Evolutionary conservation across 2,113 vertebrate species (phyloP), one percentile per base, ranked within the genome.

Genomic region (Vireo altiloquus): DNA sequence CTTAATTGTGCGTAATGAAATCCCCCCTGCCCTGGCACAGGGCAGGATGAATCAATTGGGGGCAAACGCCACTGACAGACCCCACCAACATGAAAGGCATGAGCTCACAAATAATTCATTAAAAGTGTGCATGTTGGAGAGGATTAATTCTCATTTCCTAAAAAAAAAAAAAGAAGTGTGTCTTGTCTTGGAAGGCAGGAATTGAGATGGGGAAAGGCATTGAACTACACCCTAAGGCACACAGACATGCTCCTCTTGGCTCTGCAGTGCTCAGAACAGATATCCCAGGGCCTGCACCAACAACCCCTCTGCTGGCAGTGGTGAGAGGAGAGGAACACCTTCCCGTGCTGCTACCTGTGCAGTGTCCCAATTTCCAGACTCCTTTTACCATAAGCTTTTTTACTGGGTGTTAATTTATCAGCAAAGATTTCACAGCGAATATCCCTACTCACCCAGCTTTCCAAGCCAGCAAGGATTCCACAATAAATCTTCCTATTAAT

Each of bases 71-170:
- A 8, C 79, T 71, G 90, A 94, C 76, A 92, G 75, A 94, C 59
- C 56, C 60, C 68, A 61, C 69, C 8, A 19, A 47, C 79, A 75
- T 49, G 83, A 92, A 92, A 95, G 84, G 52, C 4, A 18, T 11
- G 75, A 75, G 37, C 61, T 77, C 77, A 66, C 72, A 71, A 94
- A 98, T 76, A 77, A 95, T 95, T 95, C 80, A 64, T 89, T 56
- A 25, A 53, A 95, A 75, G 72, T 22, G 65, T 74, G 87, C 49
- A 21, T 14, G 30, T 52, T 56, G 44, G 40, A 85, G 79, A 74
- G 86, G 78, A 97, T 97, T 93, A 57, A 11, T 97, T 97, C 97
- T 95, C 89, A 97, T 97, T 97, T 90, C 76, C 63, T 52, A 4
- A 15, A 15, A 37, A 30, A 50, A 18, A 39, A 22, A 56, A 12